These are phyloP conservation scores for Cenopis cana DNA, from an alignment of 2,888 invertebrate species.

Conservation along the genomic window DNA sequence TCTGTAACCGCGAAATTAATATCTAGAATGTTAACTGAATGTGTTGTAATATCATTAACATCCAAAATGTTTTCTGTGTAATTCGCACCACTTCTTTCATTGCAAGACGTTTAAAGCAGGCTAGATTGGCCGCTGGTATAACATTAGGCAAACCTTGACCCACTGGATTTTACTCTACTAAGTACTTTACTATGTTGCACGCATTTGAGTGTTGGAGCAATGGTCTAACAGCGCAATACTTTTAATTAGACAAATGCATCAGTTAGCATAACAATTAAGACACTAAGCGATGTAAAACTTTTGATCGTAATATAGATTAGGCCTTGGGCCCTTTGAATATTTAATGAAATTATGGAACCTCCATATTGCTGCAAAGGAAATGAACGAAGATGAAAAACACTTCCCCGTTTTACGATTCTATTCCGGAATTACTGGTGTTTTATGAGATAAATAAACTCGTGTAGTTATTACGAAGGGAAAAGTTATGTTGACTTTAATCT, in stretches of 20 bases:
- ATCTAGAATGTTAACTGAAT: background rate
- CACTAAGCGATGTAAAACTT: slow-evolving; percentile 60
- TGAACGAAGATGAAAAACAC: slow-evolving; percentile 22
- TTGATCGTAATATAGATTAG: slow-evolving; percentile 63
- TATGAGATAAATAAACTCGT: slow-evolving; percentile 14
- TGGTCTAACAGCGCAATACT: slow-evolving; percentile 32
- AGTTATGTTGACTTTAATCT: slow-evolving; percentile 18
- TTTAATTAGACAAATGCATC: slow-evolving; percentile 26
- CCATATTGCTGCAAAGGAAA: slow-evolving; percentile 48
- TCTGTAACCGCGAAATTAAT: background rate
- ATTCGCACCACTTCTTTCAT: slow-evolving; percentile 15
- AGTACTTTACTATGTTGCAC: slow-evolving; percentile 19
- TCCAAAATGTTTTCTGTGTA: slow-evolving; percentile 11
- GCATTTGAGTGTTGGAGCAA: slow-evolving; percentile 29
- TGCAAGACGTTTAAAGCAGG: slow-evolving; percentile 19
- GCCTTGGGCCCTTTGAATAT: slow-evolving; percentile 54
- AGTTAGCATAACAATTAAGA: slow-evolving; percentile 47
- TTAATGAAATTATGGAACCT: slow-evolving; percentile 57
- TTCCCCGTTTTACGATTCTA: slow-evolving; percentile 15
- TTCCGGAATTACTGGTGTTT: slow-evolving; percentile 8
- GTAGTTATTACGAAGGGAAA: slow-evolving; percentile 17
- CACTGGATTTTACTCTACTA: slow-evolving; percentile 29
- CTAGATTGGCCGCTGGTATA: slow-evolving; percentile 23
- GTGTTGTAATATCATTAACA: slow-evolving; percentile 15
- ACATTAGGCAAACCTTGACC: slow-evolving; percentile 32